A percentile compares a stretch with the other conserved stretches of the same genome.
These are phyloP conservation scores for Sinocyclocheilus anshuiensis DNA, from an alignment of 2,113 vertebrate genomes.

Conservation along the genomic window DNA sequence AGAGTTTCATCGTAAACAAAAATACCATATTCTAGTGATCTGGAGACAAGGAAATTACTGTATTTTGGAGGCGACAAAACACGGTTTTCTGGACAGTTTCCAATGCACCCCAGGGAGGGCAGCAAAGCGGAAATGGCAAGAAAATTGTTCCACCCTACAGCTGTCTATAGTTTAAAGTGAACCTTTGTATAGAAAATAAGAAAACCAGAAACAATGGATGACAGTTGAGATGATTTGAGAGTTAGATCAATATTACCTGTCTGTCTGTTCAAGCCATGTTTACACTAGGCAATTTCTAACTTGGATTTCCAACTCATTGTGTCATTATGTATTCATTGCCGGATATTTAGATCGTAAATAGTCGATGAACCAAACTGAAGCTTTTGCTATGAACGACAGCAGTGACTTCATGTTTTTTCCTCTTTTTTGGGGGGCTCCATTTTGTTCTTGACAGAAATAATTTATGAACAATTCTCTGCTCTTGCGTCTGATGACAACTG, in stretches of 20 bases:
- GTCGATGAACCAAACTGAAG: conserved; percentile 41
- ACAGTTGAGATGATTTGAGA: not conserved
- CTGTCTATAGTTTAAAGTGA: conserved; percentile 13
- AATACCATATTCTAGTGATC: not conserved
- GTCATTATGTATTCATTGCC: conserved; percentile 16
- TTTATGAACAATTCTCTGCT: conserved; percentile 41
- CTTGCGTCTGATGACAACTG: conserved; percentile 6
- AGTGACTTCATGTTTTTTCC: conserved; percentile 33
- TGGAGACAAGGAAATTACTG: conserved; percentile 26
- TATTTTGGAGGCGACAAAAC: not conserved
- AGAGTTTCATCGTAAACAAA: conserved; percentile 12
- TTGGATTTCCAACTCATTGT: conserved; percentile 21
- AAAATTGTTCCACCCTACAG: not conserved
- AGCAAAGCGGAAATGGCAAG: conserved; percentile 25
- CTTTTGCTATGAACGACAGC: not conserved
- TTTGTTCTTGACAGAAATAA: conserved; percentile 48
- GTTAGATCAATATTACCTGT: not conserved
- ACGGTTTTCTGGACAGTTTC: not conserved
- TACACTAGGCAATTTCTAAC: not conserved
- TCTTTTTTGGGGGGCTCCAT: conserved; percentile 6
- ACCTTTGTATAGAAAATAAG: not conserved
- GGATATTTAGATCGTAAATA: conserved; percentile 46
- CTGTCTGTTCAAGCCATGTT: conserved; percentile 7
- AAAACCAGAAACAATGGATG: not conserved
- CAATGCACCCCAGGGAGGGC: conserved; percentile 3